Evolutionary conservation across 2,113 vertebrate species (phyloP).

Genomic region (Caracal caracal): DNA sequence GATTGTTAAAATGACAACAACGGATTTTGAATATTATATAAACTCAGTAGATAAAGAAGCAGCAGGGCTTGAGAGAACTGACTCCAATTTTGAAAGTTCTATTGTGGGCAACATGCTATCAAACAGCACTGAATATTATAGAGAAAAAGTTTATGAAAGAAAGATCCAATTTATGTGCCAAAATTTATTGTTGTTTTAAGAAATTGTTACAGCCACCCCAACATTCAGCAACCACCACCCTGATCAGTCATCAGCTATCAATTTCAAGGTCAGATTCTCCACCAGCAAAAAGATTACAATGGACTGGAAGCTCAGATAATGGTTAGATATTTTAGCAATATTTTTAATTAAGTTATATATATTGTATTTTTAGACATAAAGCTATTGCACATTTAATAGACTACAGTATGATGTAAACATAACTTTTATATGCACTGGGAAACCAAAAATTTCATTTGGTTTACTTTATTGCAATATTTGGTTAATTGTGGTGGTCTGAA

Average conservation of each 20-base stretch:
- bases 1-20: not conserved
- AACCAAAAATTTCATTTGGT: not conserved
- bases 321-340: not conserved
- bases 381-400: not conserved
- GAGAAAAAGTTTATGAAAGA: not conserved
- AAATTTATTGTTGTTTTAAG: not conserved
- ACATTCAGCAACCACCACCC: not conserved
- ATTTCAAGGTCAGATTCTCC: not conserved
- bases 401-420: not conserved
- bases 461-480: not conserved
- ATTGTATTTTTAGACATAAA: not conserved
- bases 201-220: not conserved
- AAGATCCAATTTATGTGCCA: not conserved
- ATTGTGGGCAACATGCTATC: not conserved
- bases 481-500: not conserved
- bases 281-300: not conserved
- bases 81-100: not conserved
- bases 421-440: not conserved
- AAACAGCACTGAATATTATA: not conserved
- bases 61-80: not conserved
- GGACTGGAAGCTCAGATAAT: not conserved
- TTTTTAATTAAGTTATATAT: not conserved
- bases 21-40: not conserved
- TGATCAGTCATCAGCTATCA: not conserved
- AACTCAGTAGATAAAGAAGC: not conserved